Conservation (phyloP, 2,113 vertebrate genomes). For the Pygoscelis antarcticus region DNA sequence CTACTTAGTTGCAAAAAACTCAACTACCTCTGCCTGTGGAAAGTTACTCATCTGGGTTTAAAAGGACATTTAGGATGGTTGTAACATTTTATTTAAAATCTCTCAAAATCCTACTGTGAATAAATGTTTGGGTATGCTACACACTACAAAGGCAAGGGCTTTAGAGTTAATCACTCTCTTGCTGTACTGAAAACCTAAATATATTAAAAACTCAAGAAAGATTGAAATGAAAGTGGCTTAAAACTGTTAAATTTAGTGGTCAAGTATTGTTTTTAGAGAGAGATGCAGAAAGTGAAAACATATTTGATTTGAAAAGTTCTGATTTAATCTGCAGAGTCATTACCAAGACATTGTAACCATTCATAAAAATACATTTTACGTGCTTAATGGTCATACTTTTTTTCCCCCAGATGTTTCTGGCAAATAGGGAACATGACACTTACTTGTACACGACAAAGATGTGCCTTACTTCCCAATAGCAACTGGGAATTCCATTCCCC, state of each 20-base stretch:
- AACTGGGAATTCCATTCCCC: background rate
- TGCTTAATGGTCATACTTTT: accelerated
- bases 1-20: background rate
- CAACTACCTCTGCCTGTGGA: background rate
- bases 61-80: background rate
- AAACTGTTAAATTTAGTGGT: background rate
- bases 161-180: background rate
- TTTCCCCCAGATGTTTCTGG: background rate
- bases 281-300: background rate
- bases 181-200: background rate
- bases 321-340: background rate
- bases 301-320: background rate
- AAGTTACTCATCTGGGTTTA: background rate
- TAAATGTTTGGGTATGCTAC: background rate
- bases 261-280: background rate
- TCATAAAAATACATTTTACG: background rate
- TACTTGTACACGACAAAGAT: background rate
- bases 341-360: background rate
- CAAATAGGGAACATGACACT: accelerated
- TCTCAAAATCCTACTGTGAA: background rate
- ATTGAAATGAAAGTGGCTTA: background rate
- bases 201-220: background rate
- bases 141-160: background rate
- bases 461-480: background rate
- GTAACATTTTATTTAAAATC: background rate